Conservation (phyloP, 2,888 invertebrate genomes). For the Andrena haemorrhoa region DNA sequence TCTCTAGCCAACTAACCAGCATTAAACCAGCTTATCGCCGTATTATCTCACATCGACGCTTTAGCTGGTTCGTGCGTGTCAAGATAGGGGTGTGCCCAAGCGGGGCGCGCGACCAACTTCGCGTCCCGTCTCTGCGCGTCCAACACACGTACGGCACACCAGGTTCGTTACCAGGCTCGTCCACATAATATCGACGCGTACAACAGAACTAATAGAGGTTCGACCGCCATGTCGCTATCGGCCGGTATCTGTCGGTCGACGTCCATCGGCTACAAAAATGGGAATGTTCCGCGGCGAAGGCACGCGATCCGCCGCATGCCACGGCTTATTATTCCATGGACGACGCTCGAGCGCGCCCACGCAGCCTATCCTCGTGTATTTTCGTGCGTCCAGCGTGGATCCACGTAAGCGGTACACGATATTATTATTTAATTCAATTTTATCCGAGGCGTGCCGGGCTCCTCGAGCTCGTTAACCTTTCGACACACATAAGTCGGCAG, state of each 20-base stretch:
- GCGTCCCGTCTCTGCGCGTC: constrained; percentile 31
- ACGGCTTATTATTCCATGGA: constrained; percentile 67
- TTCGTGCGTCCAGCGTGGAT: constrained; percentile 37
- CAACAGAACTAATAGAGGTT: constrained; percentile 76
- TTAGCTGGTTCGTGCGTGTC: constrained; percentile 69
- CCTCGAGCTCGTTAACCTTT: constrained; percentile 30
- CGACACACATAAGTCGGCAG: constrained; percentile 3
- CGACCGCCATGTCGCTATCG: constrained; percentile 75
- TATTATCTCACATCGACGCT: constrained; percentile 74
- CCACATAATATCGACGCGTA: constrained; percentile 69
- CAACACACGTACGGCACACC: background rate
- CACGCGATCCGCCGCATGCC: constrained; percentile 77
- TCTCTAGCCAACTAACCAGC: constrained; percentile 51
- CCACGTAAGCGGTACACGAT: constrained; percentile 47
- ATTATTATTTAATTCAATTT: constrained; percentile 55
- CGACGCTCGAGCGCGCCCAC: constrained; percentile 46
- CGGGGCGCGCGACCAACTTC: constrained; percentile 5
- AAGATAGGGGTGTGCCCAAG: constrained; percentile 69
- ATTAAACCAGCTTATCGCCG: constrained; percentile 71
- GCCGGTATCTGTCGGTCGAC: constrained; percentile 76
- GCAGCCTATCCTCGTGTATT: constrained; percentile 45
- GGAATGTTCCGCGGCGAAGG: constrained; percentile 76
- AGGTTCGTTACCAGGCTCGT: constrained; percentile 29
- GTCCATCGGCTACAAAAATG: constrained; percentile 75
- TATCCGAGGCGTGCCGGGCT: background rate